Percentiles rank a stretch among this genome's conserved stretches.
phyloP scores from a whole-genome alignment of 2,797 vertebrate genomes.

The Epinephelus malabaricus region DNA sequence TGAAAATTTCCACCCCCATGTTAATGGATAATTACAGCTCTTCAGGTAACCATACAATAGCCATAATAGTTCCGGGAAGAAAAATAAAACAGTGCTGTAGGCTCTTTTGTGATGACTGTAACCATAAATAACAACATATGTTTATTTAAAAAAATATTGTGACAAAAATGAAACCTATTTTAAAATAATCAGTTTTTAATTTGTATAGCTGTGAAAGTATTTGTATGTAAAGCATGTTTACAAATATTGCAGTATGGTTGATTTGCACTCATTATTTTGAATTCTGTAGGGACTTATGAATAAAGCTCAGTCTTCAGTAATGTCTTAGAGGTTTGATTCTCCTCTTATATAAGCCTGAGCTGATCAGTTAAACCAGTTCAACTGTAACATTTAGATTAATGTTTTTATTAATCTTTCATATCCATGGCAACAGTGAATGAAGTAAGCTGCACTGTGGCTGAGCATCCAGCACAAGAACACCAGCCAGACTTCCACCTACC shows the following conservation, averaged over 20 bases:
- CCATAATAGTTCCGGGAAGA: too few species aligned
- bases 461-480: conserved; percentile 6
- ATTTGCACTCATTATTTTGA: neutral
- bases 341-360: neutral
- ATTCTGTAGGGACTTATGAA: neutral
- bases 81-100: too few species aligned
- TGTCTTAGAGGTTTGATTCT: neutral
- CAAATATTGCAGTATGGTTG: conserved; percentile 8
- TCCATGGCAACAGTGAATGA: conserved; percentile 36
- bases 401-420: conserved; percentile 12
- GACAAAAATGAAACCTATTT: too few species aligned
- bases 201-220: neutral
- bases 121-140: neutral
- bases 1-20: too few species aligned
- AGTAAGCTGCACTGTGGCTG: conserved; percentile 8
- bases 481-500: conserved; percentile 7
- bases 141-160: too few species aligned
- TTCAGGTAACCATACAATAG: too few species aligned
- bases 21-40: too few species aligned
- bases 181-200: too few species aligned
- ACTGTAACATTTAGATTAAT: conserved; percentile 14
- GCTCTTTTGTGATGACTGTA: neutral
- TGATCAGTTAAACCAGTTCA: conserved; percentile 25
- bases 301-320: conserved; percentile 2
- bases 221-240: neutral